Conservation (phyloP, 2,797 vertebrate genomes). For the Apogon hyalosoma region DNA sequence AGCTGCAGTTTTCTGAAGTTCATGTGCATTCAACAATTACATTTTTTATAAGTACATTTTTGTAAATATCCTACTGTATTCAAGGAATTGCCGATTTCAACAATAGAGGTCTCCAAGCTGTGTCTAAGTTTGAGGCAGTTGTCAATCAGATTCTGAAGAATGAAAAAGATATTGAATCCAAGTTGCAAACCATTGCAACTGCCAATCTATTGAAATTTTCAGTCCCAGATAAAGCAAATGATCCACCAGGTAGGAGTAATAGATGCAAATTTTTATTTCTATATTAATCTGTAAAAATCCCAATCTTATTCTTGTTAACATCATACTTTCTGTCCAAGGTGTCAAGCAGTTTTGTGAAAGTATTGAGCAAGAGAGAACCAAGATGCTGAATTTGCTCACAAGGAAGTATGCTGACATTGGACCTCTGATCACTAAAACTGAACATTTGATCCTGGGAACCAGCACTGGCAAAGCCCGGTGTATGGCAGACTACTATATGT, state of each 20-base stretch:
- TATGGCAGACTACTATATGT: slow-evolving; percentile 88
- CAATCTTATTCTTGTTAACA: neutral
- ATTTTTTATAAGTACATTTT: too few species aligned
- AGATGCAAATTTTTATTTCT: slow-evolving; percentile 3
- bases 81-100: slow-evolving; percentile 90
- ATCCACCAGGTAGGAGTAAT: slow-evolving; percentile 85
- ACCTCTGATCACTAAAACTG: slow-evolving; percentile 89
- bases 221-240: slow-evolving; percentile 54
- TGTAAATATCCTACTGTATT: slow-evolving; percentile 11
- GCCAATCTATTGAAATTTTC: slow-evolving; percentile 90
- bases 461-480: slow-evolving; percentile 87
- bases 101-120: slow-evolving; percentile 75
- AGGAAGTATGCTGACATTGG: slow-evolving; percentile 88
- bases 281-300: neutral
- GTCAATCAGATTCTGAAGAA: slow-evolving; percentile 89
- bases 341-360: slow-evolving; percentile 90
- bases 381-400: slow-evolving; percentile 83
- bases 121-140: slow-evolving; percentile 89
- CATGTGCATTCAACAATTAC: neutral
- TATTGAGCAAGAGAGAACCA: slow-evolving; percentile 84
- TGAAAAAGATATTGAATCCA: slow-evolving; percentile 85
- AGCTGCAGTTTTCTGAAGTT: neutral
- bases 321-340: slow-evolving; percentile 77
- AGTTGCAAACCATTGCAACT: slow-evolving; percentile 85
- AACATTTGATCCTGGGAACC: slow-evolving; percentile 86